Base-by-base conservation (phyloP, 2,113 vertebrate species). In the Lathamus discolor region DNA sequence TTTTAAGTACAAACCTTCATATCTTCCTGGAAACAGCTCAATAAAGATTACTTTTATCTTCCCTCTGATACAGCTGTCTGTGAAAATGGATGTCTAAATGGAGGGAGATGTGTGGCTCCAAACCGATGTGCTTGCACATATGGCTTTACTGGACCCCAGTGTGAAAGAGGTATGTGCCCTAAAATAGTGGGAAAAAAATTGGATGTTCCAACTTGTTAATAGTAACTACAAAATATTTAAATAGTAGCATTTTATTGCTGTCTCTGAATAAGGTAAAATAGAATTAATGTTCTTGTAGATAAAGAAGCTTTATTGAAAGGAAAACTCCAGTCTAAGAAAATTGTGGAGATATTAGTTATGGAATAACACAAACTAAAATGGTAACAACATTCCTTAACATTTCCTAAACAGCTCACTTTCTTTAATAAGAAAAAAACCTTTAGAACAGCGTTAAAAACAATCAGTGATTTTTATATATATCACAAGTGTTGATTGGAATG, bases 111-210 rank as follows among this genome's bases (percentile, higher is more conserved):
- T 5, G 99, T 99, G 29, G 99, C 99, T 66, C 99, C 99, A 0
- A 99, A 99, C 95, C 98, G 99, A 94, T 99, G 99, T 52, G 99
- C 99, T 3, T 99, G 99, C 93, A 99, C 99, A 0, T 99, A 99
- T 0, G 99, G 99, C 96, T 99, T 99, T 85, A 99, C 99, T 13
- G 99, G 99, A 79, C 98, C 99, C 41, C 99, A 99, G 98, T 99
- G 99, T 82, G 99, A 99, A 98, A 98, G 99, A 99, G 99, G 99
- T 99, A 98, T n/a, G 94, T 93, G n/a, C 43, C 43, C n/a, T 52
- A 8, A 59, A 35, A 28, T 29, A 16, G 18, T 18, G 23, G 27
- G 16, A 2, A 7, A 11, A 9, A 83, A 46, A 43, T 23, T 4
- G 10, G 3, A 0, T 59, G 5, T 75, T 78, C 76, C 31, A 37